Base-by-base conservation (phyloP, 2,797 vertebrate genomes). In the Arctocebus calabarensis region DNA sequence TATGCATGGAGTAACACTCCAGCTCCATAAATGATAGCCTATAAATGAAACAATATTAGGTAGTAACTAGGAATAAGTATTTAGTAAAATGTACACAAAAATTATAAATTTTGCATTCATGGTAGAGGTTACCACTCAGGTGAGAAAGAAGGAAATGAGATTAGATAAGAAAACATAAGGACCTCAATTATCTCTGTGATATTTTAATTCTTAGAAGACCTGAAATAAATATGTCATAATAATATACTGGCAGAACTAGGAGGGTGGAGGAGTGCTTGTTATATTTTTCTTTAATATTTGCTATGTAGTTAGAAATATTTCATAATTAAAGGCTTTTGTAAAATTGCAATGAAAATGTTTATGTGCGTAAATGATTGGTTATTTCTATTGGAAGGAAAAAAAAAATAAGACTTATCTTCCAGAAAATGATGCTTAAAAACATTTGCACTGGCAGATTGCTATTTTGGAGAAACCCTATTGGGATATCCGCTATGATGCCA, bases 361-460 rank as follows among this genome's bases (percentile, higher is more conserved):
- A 34, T 66, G 32, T 93, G 20, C 64, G 40, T 86, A 59, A 70
- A 83, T 93, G 2, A 43, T 89, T 55, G 90, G 40, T 25, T 83
- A n/a, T 43, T 12, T 68, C n/a, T 68, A 75, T 6, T 32, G 32
- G 2, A 25, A n/a, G 12, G 48, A 7, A 2, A 20, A 5, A 32
- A 11, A 68, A 64, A 74, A 10, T 61, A 34, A 95, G n/a, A 23
- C 3, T n/a, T 78, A 25, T 61, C 7, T 82, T 91, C 43, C 66
- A 95, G 25, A 83, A 95, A 86, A 27, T 8, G n/a, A 16, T 22
- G 2, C 77, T 88, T 85, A 40, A 92, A 97, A 94, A 62, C 79
- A 73, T 97, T 95, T 96, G 83, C 5, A 71, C 8, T 45, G 74
- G 66, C 92, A 97, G 94, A 92, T 84, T 97, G 96, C 68, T 93